Conservation (phyloP, 1,140 invertebrate genomes). For the Anadara kagoshimensis region DNA sequence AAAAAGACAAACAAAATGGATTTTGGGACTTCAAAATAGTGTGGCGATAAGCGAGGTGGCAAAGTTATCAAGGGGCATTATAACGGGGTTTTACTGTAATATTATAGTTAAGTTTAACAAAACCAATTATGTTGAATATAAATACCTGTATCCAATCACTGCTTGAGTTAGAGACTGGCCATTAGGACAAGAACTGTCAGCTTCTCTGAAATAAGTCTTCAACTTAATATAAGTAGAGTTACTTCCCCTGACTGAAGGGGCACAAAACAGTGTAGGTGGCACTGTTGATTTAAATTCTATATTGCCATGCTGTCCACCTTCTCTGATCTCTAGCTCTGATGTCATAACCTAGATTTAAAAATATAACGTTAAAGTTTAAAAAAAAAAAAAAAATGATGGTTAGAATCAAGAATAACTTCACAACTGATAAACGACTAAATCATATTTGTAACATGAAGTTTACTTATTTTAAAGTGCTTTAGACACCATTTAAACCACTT, state of each 20-base stretch:
- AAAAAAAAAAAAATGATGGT: neutral
- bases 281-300: constrained; percentile 38
- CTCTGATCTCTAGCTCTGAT: constrained; percentile 32
- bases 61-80: too few relatives aligned
- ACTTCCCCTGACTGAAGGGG: neutral
- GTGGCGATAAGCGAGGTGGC: too few relatives aligned
- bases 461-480: too few relatives aligned
- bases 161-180: constrained; percentile 48
- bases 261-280: constrained; percentile 49
- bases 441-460: too few relatives aligned
- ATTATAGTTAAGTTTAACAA: neutral
- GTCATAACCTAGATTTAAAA: constrained; percentile 35
- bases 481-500: too few relatives aligned
- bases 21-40: too few relatives aligned
- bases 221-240: constrained; percentile 23
- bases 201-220: constrained; percentile 29
- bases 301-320: constrained; percentile 36
- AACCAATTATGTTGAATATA: neutral
- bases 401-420: neutral
- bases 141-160: constrained; percentile 32
- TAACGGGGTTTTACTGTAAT: too few relatives aligned
- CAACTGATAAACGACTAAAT: too few relatives aligned
- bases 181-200: constrained; percentile 39
- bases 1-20: too few relatives aligned
- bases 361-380: too few relatives aligned